These are phyloP conservation scores for Panopea generosa DNA, from an alignment of 2,888 invertebrate genomes.

Conservation along the genomic window DNA sequence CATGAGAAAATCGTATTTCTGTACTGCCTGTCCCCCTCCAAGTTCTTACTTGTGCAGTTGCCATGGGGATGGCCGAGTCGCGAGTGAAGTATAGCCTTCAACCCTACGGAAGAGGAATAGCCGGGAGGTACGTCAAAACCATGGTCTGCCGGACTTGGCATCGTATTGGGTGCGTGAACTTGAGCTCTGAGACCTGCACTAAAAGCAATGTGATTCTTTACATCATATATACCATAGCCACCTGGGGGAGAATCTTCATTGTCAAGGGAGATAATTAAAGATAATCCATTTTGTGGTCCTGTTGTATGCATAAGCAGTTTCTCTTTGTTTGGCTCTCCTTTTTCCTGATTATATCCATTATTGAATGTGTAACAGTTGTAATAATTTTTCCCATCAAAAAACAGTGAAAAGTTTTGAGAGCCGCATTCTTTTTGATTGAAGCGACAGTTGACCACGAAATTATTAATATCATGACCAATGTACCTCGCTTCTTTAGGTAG, in stretches of 20 bases:
- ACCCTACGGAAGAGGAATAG: slow-evolving; percentile 80
- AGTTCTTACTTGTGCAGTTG: slow-evolving; percentile 76
- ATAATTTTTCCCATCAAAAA: slow-evolving; percentile 80
- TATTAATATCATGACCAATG: slow-evolving; percentile 76
- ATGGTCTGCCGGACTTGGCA: slow-evolving; percentile 82
- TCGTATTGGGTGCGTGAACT: slow-evolving; percentile 81
- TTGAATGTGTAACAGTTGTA: slow-evolving; percentile 83
- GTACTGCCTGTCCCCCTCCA: slow-evolving; percentile 67
- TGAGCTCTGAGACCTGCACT: slow-evolving; percentile 81
- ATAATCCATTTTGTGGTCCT: slow-evolving; percentile 81
- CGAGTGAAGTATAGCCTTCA: slow-evolving; percentile 77
- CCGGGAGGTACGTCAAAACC: slow-evolving; percentile 83
- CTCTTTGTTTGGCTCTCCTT: slow-evolving; percentile 42
- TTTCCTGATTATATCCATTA: slow-evolving; percentile 65
- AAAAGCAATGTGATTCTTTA: slow-evolving; percentile 78
- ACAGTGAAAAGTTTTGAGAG: slow-evolving; percentile 74
- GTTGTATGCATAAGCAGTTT: slow-evolving; percentile 78
- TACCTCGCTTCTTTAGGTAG: slow-evolving; percentile 73
- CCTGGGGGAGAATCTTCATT: slow-evolving; percentile 79
- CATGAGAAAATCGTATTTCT: slow-evolving; percentile 80
- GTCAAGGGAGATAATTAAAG: slow-evolving; percentile 81
- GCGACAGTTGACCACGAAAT: slow-evolving; percentile 78
- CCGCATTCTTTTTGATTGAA: slow-evolving; percentile 76
- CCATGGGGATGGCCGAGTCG: slow-evolving; percentile 76
- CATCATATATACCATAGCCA: slow-evolving; percentile 77